These are phyloP conservation scores for Pterostichus niger DNA, from an alignment of 2,888 invertebrate species.

Conservation along the genomic window DNA sequence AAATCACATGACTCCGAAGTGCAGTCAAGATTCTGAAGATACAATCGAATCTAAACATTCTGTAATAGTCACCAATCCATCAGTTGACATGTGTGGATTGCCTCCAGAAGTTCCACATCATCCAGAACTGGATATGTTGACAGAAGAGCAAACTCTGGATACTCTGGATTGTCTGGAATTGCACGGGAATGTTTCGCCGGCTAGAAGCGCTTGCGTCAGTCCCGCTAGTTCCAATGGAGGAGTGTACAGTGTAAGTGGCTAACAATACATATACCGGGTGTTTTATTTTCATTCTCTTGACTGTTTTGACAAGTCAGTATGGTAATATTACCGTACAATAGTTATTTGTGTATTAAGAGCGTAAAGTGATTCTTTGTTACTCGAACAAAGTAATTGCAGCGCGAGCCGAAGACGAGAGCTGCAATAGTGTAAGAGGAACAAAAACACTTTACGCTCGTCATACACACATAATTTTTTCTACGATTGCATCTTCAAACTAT, in stretches of 20 bases:
- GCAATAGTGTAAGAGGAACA: too few relatives aligned
- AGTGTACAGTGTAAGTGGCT: conserved; percentile 90
- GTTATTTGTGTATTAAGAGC: too few relatives aligned
- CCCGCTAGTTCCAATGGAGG: conserved; percentile 96
- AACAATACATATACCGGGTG: too few relatives aligned
- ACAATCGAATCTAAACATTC: conserved; percentile 76
- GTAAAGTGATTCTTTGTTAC: too few relatives aligned
- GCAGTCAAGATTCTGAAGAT: conserved; percentile 66
- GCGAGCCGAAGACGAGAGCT: too few relatives aligned
- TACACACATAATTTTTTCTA: too few relatives aligned
- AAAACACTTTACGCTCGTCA: too few relatives aligned
- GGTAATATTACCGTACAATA: too few relatives aligned
- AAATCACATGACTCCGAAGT: conserved; percentile 65
- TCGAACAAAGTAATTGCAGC: too few relatives aligned
- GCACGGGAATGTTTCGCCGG: conserved; percentile 75
- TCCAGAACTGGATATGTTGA: conserved; percentile 79
- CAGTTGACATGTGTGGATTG: conserved; percentile 80
- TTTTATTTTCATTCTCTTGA: too few relatives aligned
- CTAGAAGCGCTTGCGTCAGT: conserved; percentile 84
- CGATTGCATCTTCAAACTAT: too few relatives aligned
- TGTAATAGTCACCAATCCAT: conserved; percentile 86
- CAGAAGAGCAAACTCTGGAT: conserved; percentile 81
- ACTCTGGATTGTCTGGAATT: conserved; percentile 76
- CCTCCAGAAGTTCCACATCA: conserved; percentile 59
- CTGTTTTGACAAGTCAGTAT: too few relatives aligned